phyloP scores from a whole-genome alignment of 2,797 vertebrate genomes.

The Sciurus vulgaris region DNA sequence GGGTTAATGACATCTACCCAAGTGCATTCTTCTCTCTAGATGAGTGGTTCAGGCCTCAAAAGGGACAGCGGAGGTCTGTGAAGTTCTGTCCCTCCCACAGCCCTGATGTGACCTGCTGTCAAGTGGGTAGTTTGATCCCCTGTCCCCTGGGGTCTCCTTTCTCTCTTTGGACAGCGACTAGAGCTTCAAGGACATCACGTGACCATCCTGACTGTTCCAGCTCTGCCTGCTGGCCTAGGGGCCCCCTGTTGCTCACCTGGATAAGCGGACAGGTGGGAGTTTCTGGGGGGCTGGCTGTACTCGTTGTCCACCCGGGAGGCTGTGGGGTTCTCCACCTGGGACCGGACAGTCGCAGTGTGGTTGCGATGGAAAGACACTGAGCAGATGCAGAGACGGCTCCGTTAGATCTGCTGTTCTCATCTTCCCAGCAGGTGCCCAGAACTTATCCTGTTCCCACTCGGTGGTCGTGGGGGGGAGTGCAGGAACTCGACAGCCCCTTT shows the following conservation, averaged over 20 bases:
- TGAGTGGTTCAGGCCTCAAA: background rate
- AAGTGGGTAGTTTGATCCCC: background rate
- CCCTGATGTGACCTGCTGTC: background rate
- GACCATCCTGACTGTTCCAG: background rate
- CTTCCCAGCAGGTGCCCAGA: background rate
- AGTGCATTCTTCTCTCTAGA: background rate
- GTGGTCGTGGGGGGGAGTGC: background rate
- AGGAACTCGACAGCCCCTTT: background rate
- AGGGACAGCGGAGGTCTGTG: background rate
- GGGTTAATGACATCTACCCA: constrained; percentile 30
- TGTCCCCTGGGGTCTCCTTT: background rate
- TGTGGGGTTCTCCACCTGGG: constrained; percentile 56
- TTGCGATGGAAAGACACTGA: constrained; percentile 89
- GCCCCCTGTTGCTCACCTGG: constrained; percentile 77
- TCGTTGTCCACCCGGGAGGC: constrained; percentile 80
- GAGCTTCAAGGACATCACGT: background rate
- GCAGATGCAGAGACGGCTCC: rapidly evolving
- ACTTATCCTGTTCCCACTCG: background rate
- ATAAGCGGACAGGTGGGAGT: constrained; percentile 79
- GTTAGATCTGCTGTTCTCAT: background rate
- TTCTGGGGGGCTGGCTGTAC: constrained; percentile 81
- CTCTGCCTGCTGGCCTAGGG: background rate
- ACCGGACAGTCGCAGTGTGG: constrained; percentile 70
- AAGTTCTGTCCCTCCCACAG: background rate
- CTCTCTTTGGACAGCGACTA: background rate